These are phyloP conservation scores for Herminia tarsipennalis DNA, from an alignment of 2,888 invertebrate species.

Conservation along the genomic window DNA sequence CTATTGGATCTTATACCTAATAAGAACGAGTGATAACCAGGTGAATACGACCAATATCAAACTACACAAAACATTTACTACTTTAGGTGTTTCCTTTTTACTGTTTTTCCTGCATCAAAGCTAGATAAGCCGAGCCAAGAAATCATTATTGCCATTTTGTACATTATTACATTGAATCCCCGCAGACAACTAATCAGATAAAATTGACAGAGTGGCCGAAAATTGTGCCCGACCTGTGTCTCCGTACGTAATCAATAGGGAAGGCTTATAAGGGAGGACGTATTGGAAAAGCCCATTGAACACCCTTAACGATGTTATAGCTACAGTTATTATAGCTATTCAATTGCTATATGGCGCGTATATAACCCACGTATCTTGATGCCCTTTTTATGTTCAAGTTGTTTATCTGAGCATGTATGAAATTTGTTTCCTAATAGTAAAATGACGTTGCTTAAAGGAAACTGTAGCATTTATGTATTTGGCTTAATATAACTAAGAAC, in stretches of 20 bases:
- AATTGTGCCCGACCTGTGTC: constrained; percentile 50
- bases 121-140: constrained; percentile 22
- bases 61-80: neutral
- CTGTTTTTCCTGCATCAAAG: constrained; percentile 17
- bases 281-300: constrained; percentile 33
- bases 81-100: neutral
- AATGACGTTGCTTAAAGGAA: too few species aligned
- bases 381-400: too few species aligned
- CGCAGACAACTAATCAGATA: constrained; percentile 51
- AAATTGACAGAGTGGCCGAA: constrained; percentile 53
- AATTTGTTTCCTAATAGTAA: too few species aligned
- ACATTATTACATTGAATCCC: constrained; percentile 45
- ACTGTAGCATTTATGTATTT: too few species aligned
- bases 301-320: constrained; percentile 36
- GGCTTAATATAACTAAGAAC: too few species aligned
- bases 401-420: too few species aligned
- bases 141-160: constrained; percentile 29
- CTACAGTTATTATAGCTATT: constrained; percentile 18
- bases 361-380: neutral
- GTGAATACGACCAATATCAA: neutral
- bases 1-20: too few species aligned
- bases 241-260: constrained; percentile 46
- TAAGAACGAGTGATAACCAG: too few species aligned
- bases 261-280: constrained; percentile 37
- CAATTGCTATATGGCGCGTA: neutral